These are phyloP conservation scores for Phrynocephalus versicolor DNA, from an alignment of 2,113 vertebrate genomes.

Conservation along the genomic window DNA sequence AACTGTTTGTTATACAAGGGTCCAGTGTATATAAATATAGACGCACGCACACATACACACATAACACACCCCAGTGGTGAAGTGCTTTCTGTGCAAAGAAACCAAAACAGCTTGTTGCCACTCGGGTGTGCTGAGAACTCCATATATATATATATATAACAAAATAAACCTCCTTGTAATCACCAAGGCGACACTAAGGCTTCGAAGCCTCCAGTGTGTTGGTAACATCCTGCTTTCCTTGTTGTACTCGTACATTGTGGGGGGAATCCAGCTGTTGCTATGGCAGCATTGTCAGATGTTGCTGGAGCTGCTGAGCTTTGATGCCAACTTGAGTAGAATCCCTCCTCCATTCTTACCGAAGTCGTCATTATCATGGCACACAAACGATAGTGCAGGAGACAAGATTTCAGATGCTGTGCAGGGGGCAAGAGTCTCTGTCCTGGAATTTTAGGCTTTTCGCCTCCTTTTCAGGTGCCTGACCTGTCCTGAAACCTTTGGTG, in stretches of 20 bases:
- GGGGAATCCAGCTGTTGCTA: constrained; percentile 68
- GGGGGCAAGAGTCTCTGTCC: not conserved
- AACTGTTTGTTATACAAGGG: too few species aligned
- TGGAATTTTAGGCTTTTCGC: not conserved
- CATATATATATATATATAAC: not conserved
- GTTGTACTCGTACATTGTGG: constrained; percentile 31
- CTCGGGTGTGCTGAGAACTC: not conserved
- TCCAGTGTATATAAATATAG: not conserved
- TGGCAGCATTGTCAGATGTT: constrained; percentile 58
- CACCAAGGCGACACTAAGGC: not conserved
- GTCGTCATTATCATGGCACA: not conserved
- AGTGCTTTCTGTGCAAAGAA: not conserved
- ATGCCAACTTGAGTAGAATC: constrained; percentile 6
- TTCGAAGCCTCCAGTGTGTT: not conserved
- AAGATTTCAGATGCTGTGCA: not conserved
- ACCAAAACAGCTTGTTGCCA: not conserved
- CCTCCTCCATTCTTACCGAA: not conserved
- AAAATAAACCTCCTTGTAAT: not conserved
- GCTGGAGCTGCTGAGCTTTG: constrained; percentile 13
- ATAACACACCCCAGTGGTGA: not conserved
- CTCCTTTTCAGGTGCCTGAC: too few species aligned
- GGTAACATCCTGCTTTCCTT: not conserved
- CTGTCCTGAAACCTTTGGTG: too few species aligned
- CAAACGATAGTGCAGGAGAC: not conserved
- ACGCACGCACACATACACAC: not conserved